Conservation (phyloP, 2,113 vertebrate species). For the human (Homo sapiens) region GRCh38 chr15:48710501-48711000, state of each 20-base stretch:
- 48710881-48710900: background rate
- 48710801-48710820: background rate
- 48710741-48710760: background rate
- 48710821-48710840: background rate
- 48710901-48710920: background rate
- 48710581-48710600: background rate
- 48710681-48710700: background rate
- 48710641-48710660: background rate
- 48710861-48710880: background rate
- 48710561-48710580: slow-evolving; percentile 23
- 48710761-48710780: background rate
- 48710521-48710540: background rate
- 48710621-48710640: background rate
- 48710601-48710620: background rate
- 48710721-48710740: background rate
- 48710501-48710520: background rate
- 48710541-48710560: background rate
- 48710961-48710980: background rate
- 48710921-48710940: background rate
- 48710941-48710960: background rate
- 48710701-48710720: background rate
- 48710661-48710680: background rate
- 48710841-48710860: background rate
- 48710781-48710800: background rate
- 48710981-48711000: background rate